Evolutionary conservation across 1,140 invertebrate species (phyloP).

Genomic region (Drosophila kurseongensis): DNA sequence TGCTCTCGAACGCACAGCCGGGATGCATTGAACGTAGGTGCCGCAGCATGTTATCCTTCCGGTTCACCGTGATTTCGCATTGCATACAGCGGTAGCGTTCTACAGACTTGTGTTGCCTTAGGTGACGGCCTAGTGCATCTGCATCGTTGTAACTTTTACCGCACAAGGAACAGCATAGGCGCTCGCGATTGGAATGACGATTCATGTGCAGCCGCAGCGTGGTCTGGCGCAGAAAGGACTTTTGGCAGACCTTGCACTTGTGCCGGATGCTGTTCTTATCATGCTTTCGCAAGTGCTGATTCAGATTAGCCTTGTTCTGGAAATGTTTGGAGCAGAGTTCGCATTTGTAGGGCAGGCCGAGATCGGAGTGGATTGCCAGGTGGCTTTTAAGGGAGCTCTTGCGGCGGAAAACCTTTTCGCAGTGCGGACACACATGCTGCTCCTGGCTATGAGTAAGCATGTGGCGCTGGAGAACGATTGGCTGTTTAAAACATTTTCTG

Average conservation of each 20-base stretch:
- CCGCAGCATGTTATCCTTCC: constrained; percentile 88
- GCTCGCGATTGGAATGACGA: constrained; percentile 51
- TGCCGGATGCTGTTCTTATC: constrained; percentile 50
- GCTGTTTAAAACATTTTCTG: constrained; percentile 53
- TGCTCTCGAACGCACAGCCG: constrained; percentile 59
- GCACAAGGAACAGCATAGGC: constrained; percentile 54
- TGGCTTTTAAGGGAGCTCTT: constrained; percentile 49
- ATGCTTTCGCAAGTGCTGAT: constrained; percentile 79
- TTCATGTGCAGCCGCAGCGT: constrained; percentile 62
- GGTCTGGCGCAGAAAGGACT: constrained; percentile 65
- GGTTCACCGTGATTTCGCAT: constrained; percentile 86
- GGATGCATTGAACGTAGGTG: constrained; percentile 88
- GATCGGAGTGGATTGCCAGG: constrained; percentile 35
- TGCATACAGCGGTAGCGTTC: constrained; percentile 87
- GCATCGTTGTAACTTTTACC: constrained; percentile 62
- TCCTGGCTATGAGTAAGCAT: constrained; percentile 38
- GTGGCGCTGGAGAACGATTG: constrained; percentile 48
- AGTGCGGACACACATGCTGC: constrained; percentile 46
- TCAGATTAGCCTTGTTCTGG: constrained; percentile 84
- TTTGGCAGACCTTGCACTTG: constrained; percentile 59
- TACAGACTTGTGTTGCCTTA: constrained; percentile 82
- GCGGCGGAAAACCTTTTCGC: constrained; percentile 51
- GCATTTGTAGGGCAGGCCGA: constrained; percentile 79
- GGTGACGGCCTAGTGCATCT: constrained; percentile 60
- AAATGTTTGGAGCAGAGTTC: constrained; percentile 84